Base-by-base conservation (phyloP, 1,140 invertebrate species). In the Saccostrea echinata region DNA sequence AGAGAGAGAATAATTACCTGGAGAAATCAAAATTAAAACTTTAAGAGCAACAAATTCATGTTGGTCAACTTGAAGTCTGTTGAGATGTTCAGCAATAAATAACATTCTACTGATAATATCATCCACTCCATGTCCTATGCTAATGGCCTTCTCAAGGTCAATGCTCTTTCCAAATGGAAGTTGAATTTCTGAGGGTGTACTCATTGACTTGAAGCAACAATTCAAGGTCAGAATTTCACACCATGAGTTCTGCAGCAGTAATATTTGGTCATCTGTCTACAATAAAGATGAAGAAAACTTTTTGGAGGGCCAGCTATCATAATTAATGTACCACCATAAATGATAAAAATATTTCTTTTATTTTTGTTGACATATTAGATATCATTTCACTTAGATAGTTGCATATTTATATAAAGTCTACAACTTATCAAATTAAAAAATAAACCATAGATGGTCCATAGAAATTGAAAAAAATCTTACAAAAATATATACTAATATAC, bases 11-110 rank as follows among this genome's bases (percentile, higher is more conserved):
- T 0, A 92, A 93, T 95, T 95, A 98, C 97, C 98, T 93, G 98
- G 99, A 86, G 98, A 98, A 91, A 99, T 96, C 33, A 99, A 96
- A 61, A 99, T 97, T 85, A 99, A 95, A 89, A 97, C 97, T 96
- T 99, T 99, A 96, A 99, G 97, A 85, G 98, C 98, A 88, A 99
- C 98, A 95, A 99, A 99, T 96, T 99, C 98, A 94, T 98, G 98
- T 92, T 98, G 97, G 95, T 99, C 98, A n/a, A 99, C 97, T 91
- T 97, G 96, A 57, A 99, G 95, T 91, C 98, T 95, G 90, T 98
- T 96, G 88, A 99, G 95, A 94, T 99, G 98, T 93, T 99, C 98
- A 0, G 98, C 98, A 92, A 99, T 97, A 94, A 98, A 98, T 85
- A 99, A 96, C 97, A 99, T 98, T 82, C 98, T 96, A 93, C 98